Evolutionary conservation across 2,888 invertebrate genomes (phyloP).

Genomic region (Agrotis puta): DNA sequence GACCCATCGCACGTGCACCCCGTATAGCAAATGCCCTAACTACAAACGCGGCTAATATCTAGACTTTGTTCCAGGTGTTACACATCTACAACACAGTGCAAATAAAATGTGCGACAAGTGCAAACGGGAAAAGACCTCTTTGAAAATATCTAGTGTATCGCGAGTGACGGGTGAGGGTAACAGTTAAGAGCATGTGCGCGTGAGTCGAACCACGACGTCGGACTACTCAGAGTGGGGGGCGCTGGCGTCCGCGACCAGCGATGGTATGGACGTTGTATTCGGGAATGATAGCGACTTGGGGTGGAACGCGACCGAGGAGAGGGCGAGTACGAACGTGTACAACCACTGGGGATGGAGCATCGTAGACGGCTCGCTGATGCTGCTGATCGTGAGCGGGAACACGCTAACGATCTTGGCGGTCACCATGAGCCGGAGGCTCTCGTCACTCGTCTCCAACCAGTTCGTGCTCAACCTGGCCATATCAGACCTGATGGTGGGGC

Average conservation of each 20-base stretch:
- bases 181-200: conserved; percentile 81
- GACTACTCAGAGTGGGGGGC: conserved; percentile 84
- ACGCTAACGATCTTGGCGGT: conserved; percentile 94
- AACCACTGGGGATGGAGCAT: conserved; percentile 92
- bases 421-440: conserved; percentile 92
- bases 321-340: conserved; percentile 79
- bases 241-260: conserved; percentile 88
- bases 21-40: conserved; percentile 52
- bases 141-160: conserved; percentile 71
- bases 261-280: conserved; percentile 89
- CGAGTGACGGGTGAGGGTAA: conserved; percentile 78
- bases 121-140: conserved; percentile 71
- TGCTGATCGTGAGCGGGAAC: conserved; percentile 94
- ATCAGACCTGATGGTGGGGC: conserved; percentile 95
- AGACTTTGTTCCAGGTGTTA: conserved; percentile 74
- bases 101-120: conserved; percentile 77
- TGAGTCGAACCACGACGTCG: conserved; percentile 87
- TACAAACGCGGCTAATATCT: conserved; percentile 57
- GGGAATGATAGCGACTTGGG: conserved; percentile 83
- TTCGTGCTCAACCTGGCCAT: conserved; percentile 95
- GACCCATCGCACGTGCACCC: conserved; percentile 56
- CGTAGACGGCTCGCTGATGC: conserved; percentile 92
- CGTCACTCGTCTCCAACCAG: conserved; percentile 94
- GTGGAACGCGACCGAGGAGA: conserved; percentile 81
- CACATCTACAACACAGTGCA: conserved; percentile 52